Percentiles rank a stretch among this genome's conserved stretches.
Conservation (phyloP, 2,888 invertebrate species). For the Melieria picta region DNA sequence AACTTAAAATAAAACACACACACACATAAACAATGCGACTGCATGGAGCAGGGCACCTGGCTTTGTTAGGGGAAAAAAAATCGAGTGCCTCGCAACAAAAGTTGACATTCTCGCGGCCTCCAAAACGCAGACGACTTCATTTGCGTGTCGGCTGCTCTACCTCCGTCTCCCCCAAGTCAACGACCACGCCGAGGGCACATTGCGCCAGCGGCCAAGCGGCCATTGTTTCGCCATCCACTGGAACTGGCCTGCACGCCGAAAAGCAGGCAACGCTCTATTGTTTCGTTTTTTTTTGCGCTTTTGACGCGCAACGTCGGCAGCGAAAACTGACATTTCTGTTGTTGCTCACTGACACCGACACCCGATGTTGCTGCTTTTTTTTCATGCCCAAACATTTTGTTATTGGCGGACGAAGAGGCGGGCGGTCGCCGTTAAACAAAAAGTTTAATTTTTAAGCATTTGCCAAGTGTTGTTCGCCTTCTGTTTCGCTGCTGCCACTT, state of each 20-base stretch:
- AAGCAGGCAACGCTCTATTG: too few relatives aligned
- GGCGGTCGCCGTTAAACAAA: background rate
- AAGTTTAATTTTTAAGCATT: background rate
- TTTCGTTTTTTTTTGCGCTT: too few relatives aligned
- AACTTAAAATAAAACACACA: background rate
- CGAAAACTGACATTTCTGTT: conserved; percentile 29
- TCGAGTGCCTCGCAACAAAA: background rate
- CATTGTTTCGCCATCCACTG: background rate
- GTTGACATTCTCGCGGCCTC: background rate
- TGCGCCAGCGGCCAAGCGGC: background rate
- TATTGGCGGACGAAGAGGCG: background rate
- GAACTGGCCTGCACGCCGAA: too few relatives aligned
- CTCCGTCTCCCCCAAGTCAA: too few relatives aligned
- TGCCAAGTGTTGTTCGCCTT: background rate
- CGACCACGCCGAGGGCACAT: background rate
- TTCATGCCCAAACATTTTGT: conserved; percentile 1
- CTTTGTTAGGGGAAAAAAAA: background rate
- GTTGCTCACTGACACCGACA: conserved; percentile 14
- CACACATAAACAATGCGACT: background rate
- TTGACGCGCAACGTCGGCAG: conserved; percentile 6
- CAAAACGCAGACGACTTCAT: background rate
- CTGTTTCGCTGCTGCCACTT: background rate
- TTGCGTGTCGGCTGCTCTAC: background rate
- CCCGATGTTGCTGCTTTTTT: conserved; percentile 20
- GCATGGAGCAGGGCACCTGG: background rate